Conservation (phyloP, 1,140 invertebrate genomes). For the Cydia amplana region DNA sequence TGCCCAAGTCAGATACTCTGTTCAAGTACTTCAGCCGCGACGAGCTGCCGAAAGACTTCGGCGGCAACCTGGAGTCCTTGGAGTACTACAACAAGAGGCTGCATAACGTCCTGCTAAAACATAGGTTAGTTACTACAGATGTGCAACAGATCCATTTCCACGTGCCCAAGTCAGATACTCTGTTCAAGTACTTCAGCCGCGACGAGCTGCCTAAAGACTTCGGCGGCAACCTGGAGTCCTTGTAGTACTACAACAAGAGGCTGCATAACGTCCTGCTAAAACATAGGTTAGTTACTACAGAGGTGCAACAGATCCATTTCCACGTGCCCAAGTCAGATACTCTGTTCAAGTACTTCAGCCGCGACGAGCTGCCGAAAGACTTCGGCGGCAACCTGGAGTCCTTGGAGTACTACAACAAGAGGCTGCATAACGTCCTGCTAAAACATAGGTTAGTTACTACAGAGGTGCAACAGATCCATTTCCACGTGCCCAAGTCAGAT, state of each 20-base stretch:
- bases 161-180: conserved; percentile 74
- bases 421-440: not conserved
- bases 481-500: conserved; percentile 78
- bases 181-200: conserved; percentile 77
- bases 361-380: conserved; percentile 80
- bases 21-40: conserved; percentile 78
- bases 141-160: conserved; percentile 82
- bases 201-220: conserved; percentile 81
- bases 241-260: conserved; percentile 45
- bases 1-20: conserved; percentile 77
- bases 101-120: not conserved
- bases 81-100: conserved; percentile 45
- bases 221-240: conserved; percentile 69
- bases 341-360: conserved; percentile 75
- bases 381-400: conserved; percentile 75
- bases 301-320: conserved; percentile 81
- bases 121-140: too few relatives aligned
- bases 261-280: not conserved
- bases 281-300: too few relatives aligned
- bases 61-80: conserved; percentile 63
- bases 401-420: conserved; percentile 46
- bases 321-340: conserved; percentile 78
- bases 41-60: conserved; percentile 80
- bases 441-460: too few relatives aligned
- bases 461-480: conserved; percentile 80